Evolutionary conservation across 2,113 vertebrate species (phyloP), one percentile per base, ranked within the genome.

Genomic region (Gracilinanus agilis): DNA sequence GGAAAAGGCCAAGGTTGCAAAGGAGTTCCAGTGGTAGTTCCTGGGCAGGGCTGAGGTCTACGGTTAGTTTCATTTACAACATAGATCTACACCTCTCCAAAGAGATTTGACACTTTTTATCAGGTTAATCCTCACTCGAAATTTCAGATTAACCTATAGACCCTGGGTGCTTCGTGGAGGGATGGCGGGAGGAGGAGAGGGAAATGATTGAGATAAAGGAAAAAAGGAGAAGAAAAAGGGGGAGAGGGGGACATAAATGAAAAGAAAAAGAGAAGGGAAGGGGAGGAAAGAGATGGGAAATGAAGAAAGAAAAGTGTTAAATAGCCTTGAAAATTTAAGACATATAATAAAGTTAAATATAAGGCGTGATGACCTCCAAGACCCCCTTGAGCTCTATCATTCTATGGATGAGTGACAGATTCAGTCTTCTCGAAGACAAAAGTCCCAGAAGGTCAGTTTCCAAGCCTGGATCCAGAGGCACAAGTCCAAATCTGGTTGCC

Each of bases 1-100:
- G 89, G 88, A n/a, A 93, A 93, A 92, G 54, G 40, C 34, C n/a
- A 92, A 92, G 58, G 23, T 8, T 24, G 25, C 53, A 96, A 61
- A 53, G 44, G n/a, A 34, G 44, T n/a, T 89, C 90, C 40, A 34
- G 21, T 83, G 34, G 16, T n/a, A 13, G 34, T 0, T 75, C 29
- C 29, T n/a, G 61, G 24, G 16, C 44, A 25, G 0, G 0, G 49
- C 4, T 54, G 56, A 16, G 3, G 0, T 10, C 44, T n/a, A 91
- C 61, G 25, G 19, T 24, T 29, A 27, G 44, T 75, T 54, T 92
- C 27, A 9, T 25, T 61, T 34, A 44, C 10, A 92, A 24, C 0
- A 21, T 2, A 90, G 16, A 54, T 44, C 54, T 88, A 53, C 88
- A 53, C 90, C 53, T 94, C 54, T 93, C 93, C 92, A 83, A n/a